Evolutionary conservation across 2,797 vertebrate genomes (phyloP), one percentile per base, ranked within the genome.

Genomic region (Odontamblyopus lacepedii): DNA sequence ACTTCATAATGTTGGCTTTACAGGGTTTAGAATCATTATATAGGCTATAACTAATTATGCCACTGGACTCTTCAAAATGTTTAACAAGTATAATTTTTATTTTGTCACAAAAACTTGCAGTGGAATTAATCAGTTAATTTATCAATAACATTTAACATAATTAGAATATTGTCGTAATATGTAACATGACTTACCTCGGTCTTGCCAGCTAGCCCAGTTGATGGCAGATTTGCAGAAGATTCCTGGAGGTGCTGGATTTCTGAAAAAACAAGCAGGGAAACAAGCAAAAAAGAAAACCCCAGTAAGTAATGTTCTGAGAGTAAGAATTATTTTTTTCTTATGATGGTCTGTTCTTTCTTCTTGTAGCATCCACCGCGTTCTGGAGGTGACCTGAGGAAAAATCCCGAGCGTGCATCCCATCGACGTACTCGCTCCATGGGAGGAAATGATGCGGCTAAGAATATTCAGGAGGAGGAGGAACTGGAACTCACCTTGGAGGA

Each of bases 201-300:
- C 38, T 59, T 69, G 13, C 12, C 70, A 95, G 95, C 83, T 95
- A 84, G 92, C 92, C 27, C 93, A 92, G 79, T 85, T 95, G 75
- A 94, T 95, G 93, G 93, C 93, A 18, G 95, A 95, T 69, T 83
- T 95, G 65, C 85, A 95, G 62, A 94, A 91, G 76, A 92, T 95
- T 83, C 91, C 93, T 11, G 92, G 89, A 69, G 76, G 77, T 3
- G 81, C 78, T 18, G 79, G 80, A 1, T 6, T 91, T 44, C 69
- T 92, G 67, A 86, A 88, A 67, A 88, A 84, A 63, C 77, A 85
- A 66, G 61, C 69, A 30, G 67, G 19, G 44, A 87, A 83, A 74
- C 73, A 16, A n/a, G 71, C 76, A 41, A 93, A 91, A 69, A 77
- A 74, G 41, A 83, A 32, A 70, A 64, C 61, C 23, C 68, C 80